Evolutionary conservation across 2,113 vertebrate genomes (phyloP), one percentile per base, ranked within the genome.

Genomic region (Myanophis thanlyinensis): DNA sequence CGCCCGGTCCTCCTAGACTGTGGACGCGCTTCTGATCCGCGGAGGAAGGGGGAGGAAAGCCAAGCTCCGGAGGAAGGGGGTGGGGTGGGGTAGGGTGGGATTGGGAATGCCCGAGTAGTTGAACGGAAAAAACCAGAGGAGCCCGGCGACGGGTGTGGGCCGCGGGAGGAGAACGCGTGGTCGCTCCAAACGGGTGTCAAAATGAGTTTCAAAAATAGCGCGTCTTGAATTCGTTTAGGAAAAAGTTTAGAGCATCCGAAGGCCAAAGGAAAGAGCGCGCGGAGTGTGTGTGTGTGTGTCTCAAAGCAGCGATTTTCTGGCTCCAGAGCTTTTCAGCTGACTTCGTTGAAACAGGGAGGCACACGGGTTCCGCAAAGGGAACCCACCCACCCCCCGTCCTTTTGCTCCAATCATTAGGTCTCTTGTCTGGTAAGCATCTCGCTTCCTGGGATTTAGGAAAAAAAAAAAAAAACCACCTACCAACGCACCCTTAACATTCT

Each of bases 31-130:
- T 40, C 94, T 97, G 93, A 91, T 91, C 27, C 54, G 10, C 3
- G 59, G 86, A 62, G 35, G 1, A 40, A 1, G 51, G 3, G 27
- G 47, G 23, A 35, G 54, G 2, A 52, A 96, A 80, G 35, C 67
- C 67, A 95, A 95, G 96, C 94, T 96, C 95, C 95, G 94, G 90
- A 88, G 87, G 87, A 1, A 94, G 95, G 3, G 91, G 91, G 56
- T 7, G 49, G 1, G 49, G 87, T 54, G 52, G 85, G 46, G 94
- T n/a, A n/a, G 94, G 92, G 93, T 84, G 85, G 54, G 80, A 40
- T 67, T 88, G 93, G 92, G 95, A 92, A 90, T 15, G 88, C 20
- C 25, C 46, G n/a, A 6, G 18, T 1, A 8, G 91, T 90, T 90
- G 40, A 9, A 80, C 51, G 48, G 8, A 13, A 20, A n/a, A 27